Conservation (phyloP, 2,888 invertebrate genomes). For the Aproaerema taeniolella region DNA sequence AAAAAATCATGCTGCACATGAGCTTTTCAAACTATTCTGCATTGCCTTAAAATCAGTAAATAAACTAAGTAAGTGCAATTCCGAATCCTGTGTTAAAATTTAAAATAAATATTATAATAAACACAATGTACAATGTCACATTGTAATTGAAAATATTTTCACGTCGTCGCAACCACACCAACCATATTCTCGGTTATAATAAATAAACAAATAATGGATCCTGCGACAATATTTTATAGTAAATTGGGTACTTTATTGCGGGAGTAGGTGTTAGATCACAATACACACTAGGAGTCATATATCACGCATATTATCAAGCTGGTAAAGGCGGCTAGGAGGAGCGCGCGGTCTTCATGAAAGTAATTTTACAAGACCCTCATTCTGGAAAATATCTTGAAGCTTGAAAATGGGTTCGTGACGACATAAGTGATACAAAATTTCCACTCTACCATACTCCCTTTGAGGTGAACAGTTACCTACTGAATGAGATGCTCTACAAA, state of each 20-base stretch:
- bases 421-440: slow-evolving; percentile 38
- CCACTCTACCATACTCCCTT: slow-evolving; percentile 25
- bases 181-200: no score
- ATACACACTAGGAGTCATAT: slow-evolving; percentile 44
- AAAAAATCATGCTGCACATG: no score
- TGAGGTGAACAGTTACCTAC: slow-evolving; percentile 33
- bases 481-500: slow-evolving; percentile 15
- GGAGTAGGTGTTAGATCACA: slow-evolving; percentile 42
- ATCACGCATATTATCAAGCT: slow-evolving; percentile 49
- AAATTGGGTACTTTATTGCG: slow-evolving; percentile 42
- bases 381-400: slow-evolving; percentile 34
- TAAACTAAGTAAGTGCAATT: no score
- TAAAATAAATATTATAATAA: no score
- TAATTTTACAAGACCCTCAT: slow-evolving; percentile 40
- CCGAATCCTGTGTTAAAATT: no score
- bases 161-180: no score
- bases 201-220: slow-evolving; percentile 41
- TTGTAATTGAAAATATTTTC: no score
- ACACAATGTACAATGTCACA: no score
- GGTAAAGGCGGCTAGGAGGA: slow-evolving; percentile 31
- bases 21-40: no score
- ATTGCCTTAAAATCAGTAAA: no score
- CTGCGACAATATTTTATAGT: slow-evolving; percentile 38
- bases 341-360: slow-evolving; percentile 33
- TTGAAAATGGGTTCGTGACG: slow-evolving; percentile 36